Evolutionary conservation across 2,888 invertebrate species (phyloP).

Genomic region (Pteria penguin): DNA sequence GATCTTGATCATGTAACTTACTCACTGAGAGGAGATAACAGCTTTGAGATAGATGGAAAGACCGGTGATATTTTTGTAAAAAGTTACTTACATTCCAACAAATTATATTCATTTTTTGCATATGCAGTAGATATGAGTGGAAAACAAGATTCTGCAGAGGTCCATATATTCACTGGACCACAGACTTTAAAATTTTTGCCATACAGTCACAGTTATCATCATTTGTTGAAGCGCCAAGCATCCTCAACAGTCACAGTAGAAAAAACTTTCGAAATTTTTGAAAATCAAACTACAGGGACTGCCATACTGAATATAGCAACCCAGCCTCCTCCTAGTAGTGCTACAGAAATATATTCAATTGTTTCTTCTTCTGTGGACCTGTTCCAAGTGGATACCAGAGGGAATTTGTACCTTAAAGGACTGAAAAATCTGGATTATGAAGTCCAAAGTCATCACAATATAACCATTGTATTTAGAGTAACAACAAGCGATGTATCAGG

Average conservation of each 20-base stretch:
- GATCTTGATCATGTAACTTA: constrained; percentile 54
- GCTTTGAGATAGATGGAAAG: constrained; percentile 48
- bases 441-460: constrained; percentile 83
- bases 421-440: constrained; percentile 84
- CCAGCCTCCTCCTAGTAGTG: constrained; percentile 39
- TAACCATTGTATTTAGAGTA: constrained; percentile 64
- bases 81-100: neutral
- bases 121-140: constrained; percentile 50
- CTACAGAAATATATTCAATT: constrained; percentile 50
- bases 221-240: constrained; percentile 52
- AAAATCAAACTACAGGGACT: constrained; percentile 52
- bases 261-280: constrained; percentile 53
- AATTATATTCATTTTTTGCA: constrained; percentile 20
- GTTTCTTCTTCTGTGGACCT: constrained; percentile 49
- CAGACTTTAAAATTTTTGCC: constrained; percentile 46
- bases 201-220: constrained; percentile 37
- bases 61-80: constrained; percentile 46
- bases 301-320: constrained; percentile 54
- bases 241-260: constrained; percentile 35
- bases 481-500: constrained; percentile 57
- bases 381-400: constrained; percentile 53
- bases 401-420: constrained; percentile 57
- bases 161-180: constrained; percentile 45
- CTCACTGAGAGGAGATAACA: constrained; percentile 36
- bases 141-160: constrained; percentile 36